These are phyloP conservation scores for Achatina immaculata DNA, from an alignment of 1,140 invertebrate genomes.

Conservation along the genomic window DNA sequence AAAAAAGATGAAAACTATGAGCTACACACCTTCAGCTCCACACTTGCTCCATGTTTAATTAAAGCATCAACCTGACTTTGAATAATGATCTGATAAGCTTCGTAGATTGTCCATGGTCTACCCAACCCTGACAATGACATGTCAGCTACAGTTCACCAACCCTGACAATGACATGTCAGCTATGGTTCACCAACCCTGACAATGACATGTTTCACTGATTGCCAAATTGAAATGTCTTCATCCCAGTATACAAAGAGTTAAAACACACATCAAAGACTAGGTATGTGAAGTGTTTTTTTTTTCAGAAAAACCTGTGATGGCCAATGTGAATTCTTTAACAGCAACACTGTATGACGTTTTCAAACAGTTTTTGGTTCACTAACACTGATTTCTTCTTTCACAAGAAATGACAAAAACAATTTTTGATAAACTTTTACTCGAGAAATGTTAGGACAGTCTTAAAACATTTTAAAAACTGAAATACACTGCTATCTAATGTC, in stretches of 20 bases:
- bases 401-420: too few species aligned
- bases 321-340: background rate
- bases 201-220: background rate
- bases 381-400: background rate
- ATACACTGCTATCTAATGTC: too few species aligned
- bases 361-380: background rate
- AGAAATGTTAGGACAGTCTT: too few species aligned
- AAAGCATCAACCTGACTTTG: constrained; percentile 20
- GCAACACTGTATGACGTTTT: background rate
- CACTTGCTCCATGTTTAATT: constrained; percentile 7
- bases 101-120: constrained; percentile 37
- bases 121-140: constrained; percentile 21
- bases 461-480: too few species aligned
- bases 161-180: too few species aligned
- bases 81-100: constrained; percentile 35
- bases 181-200: too few species aligned
- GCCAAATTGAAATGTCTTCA: background rate
- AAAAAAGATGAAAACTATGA: too few species aligned
- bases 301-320: background rate
- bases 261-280: background rate
- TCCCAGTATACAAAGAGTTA: background rate
- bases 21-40: constrained; percentile 13
- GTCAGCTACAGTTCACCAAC: too few species aligned
- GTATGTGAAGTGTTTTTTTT: background rate
- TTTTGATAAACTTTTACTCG: too few species aligned